Evolutionary conservation across 92 coral and sea anemone species (phyloP).

Genomic region (Siderastrea siderea): DNA sequence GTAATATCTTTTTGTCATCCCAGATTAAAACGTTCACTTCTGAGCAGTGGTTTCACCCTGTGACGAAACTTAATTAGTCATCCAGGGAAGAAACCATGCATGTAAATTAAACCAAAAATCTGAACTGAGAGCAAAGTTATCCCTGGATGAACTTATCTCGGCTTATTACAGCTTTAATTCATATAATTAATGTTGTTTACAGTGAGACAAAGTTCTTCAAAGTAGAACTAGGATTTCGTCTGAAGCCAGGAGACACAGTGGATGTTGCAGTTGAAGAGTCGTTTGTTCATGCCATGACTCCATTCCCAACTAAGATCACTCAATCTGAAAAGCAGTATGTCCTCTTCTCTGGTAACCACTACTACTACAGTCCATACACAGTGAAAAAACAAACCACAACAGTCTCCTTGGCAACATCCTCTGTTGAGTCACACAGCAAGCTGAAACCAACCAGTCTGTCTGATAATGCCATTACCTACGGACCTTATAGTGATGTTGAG

Average conservation of each 20-base stretch:
- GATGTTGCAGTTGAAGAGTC: conserved; percentile 84
- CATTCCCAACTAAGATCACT: conserved; percentile 90
- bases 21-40: no score
- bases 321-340: conserved; percentile 96
- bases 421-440: conserved; percentile 92
- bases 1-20: no score
- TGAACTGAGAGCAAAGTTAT: no score
- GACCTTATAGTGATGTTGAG: conserved; percentile 88
- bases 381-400: conserved; percentile 90
- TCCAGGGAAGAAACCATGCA: no score
- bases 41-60: no score
- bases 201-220: conserved; percentile 83
- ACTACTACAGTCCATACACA: conserved; percentile 81
- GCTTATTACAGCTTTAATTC: no score
- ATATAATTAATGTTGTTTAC: not conserved
- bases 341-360: conserved; percentile 95
- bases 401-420: conserved; percentile 87
- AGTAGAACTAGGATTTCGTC: conserved; percentile 71
- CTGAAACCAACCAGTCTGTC: conserved; percentile 87
- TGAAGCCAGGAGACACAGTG: conserved; percentile 75
- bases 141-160: no score
- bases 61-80: no score
- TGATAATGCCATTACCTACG: conserved; percentile 88
- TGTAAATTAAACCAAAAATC: no score
- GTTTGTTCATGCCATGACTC: conserved; percentile 91